A percentile compares a stretch with the other conserved stretches of the same genome.
These are phyloP conservation scores for Catharus minimus DNA, from an alignment of 2,113 vertebrate genomes.

Conservation along the genomic window DNA sequence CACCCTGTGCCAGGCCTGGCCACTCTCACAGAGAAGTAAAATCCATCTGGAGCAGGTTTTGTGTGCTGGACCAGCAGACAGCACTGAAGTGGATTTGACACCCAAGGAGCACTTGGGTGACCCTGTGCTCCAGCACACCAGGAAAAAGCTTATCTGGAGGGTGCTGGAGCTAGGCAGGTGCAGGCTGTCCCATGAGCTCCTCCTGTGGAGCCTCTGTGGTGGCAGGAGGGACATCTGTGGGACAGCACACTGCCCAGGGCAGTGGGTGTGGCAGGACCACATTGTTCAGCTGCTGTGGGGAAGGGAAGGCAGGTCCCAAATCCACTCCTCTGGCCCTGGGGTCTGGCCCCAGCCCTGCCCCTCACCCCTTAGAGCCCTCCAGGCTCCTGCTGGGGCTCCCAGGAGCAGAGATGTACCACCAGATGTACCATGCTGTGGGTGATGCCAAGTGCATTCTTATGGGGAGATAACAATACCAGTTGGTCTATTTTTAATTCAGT, in stretches of 20 bases:
- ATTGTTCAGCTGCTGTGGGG: not conserved
- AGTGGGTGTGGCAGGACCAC: not conserved
- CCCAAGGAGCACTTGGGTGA: not conserved
- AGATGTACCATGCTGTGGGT: not conserved
- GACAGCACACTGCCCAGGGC: not conserved
- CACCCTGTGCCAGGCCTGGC: not conserved
- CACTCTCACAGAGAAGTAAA: not conserved
- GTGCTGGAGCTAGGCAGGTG: not conserved
- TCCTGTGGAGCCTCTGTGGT: not conserved
- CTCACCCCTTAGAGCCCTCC: not conserved
- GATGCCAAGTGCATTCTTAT: slow-evolving; percentile 54
- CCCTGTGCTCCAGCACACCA: not conserved
- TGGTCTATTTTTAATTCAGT: slow-evolving; percentile 69
- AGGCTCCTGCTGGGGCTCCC: not conserved
- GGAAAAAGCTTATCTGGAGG: not conserved
- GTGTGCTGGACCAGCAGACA: not conserved
- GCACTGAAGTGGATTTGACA: not conserved
- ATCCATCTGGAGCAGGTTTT: not conserved
- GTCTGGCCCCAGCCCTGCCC: not conserved
- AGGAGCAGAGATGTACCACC: slow-evolving; percentile 5
- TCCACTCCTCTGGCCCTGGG: not conserved
- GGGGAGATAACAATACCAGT: slow-evolving; percentile 67
- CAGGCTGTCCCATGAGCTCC: not conserved
- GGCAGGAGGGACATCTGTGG: not conserved
- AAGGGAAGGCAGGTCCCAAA: not conserved